Evolutionary conservation across 2,113 vertebrate species (phyloP).

Genomic region (Ailuropoda melanoleuca): DNA sequence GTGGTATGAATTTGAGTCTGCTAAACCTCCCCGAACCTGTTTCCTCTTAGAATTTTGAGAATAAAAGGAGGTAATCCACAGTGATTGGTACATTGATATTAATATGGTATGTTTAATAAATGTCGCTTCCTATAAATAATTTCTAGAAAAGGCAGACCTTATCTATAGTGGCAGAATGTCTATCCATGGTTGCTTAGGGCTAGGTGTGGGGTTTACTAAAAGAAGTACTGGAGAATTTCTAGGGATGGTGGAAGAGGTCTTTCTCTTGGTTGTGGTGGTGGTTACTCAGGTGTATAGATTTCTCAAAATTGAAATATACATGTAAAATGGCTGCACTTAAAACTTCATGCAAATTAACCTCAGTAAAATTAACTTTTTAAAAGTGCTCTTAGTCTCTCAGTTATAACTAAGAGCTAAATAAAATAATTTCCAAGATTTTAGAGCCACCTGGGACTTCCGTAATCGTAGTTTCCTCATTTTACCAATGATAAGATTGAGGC

Average conservation of each 20-base stretch:
- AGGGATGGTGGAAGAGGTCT: neutral
- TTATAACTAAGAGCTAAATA: conserved; percentile 4
- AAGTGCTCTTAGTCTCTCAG: neutral
- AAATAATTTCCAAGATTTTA: conserved; percentile 36
- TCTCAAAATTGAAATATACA: neutral
- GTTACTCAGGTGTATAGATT: neutral
- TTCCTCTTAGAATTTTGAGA: conserved; percentile 31
- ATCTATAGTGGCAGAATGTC: neutral
- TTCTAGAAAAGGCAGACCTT: neutral
- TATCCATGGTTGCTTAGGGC: neutral
- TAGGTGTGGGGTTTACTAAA: neutral
- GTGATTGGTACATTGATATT: neutral
- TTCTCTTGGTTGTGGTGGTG: neutral
- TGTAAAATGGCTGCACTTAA: neutral
- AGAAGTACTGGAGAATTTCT: neutral
- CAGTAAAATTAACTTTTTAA: neutral
- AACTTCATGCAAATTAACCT: conserved; percentile 7
- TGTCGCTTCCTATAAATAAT: neutral
- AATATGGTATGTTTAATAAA: neutral
- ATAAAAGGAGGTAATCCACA: neutral
- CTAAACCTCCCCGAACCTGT: neutral
- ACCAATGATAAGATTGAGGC: neutral
- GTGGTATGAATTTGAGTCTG: neutral
- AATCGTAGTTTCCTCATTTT: neutral
- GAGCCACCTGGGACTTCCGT: neutral